Base-by-base conservation (phyloP, 2,888 invertebrate genomes). In the Athalia cordata region DNA sequence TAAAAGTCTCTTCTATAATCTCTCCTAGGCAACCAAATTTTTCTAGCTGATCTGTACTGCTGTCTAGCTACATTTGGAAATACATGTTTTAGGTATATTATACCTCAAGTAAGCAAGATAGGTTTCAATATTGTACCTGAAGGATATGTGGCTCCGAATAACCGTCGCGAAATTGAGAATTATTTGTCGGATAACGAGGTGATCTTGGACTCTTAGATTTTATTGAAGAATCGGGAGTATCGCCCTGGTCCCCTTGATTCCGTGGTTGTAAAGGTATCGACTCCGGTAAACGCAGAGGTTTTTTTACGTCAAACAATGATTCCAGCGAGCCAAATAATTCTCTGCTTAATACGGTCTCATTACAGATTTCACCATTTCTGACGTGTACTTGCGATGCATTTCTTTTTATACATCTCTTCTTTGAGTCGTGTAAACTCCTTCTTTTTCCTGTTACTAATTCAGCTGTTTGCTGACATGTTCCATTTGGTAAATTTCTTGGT, bases 271-370 rank as follows among this genome's bases (percentile, higher is more conserved):
- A 78, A 5, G 78, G 78, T 47, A 83, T 29, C 29, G 29, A 74
- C 64, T 87, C 84, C n/a, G 83, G 81, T 67, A 87, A 81, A 77
- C 83, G 83, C 6, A 87, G 57, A 8, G 84, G 83, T 80, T 84
- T 88, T 74, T 84, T 84, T 1, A 88, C 77, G 50, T 88, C 84
- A 57, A 89, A 89, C 5, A 89, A 81, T 9, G 89, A 86, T 78
- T 89, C 88, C 65, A 88, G 78, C 0, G 86, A 87, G 47, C 80
- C 82, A 72, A 85, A 87, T 0, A 78, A 79, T 78, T 87, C 84
- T 64, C 83, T 85, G 49, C 80, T 86, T 74, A 83, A 62, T n/a
- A 29, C 62, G 0, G 72, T 13, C 29, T 81, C 80, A 65, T 81
- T 52, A 47, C 45, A 76, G 47, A 72, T 57, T 43, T 81, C 78